These are phyloP conservation scores for Chymomyza procnemis DNA, from an alignment of 2,888 invertebrate genomes.

Conservation along the genomic window DNA sequence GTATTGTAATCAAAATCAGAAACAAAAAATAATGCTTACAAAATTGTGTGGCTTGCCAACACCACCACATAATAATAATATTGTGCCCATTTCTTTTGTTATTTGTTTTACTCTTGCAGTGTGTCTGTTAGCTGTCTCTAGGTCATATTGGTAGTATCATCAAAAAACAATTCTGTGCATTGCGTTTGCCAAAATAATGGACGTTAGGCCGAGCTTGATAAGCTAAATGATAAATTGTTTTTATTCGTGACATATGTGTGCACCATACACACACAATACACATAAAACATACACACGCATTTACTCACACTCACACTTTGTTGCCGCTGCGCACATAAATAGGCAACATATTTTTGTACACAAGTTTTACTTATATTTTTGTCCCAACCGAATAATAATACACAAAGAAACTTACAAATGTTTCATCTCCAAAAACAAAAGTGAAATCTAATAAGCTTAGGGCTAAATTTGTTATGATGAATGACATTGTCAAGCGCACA, in stretches of 20 bases:
- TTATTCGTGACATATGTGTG: slow-evolving; percentile 66
- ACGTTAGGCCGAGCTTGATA: slow-evolving; percentile 68
- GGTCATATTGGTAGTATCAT: slow-evolving; percentile 47
- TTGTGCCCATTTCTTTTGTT: slow-evolving; percentile 7
- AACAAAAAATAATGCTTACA: neutral
- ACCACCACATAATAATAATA: neutral
- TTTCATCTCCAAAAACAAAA: slow-evolving; percentile 56
- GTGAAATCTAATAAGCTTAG: slow-evolving; percentile 69
- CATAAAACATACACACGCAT: slow-evolving; percentile 8
- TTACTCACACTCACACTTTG: neutral
- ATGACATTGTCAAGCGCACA: slow-evolving; percentile 66
- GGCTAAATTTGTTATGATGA: slow-evolving; percentile 72
- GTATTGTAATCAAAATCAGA: neutral
- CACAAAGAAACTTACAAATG: slow-evolving; percentile 57
- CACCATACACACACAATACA: slow-evolving; percentile 12
- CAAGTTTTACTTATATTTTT: slow-evolving; percentile 48
- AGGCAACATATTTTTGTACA: slow-evolving; percentile 36
- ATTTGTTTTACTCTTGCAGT: neutral
- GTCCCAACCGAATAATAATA: slow-evolving; percentile 26
- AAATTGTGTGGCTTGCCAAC: neutral
- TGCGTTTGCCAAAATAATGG: slow-evolving; percentile 67
- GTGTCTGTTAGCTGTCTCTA: slow-evolving; percentile 6
- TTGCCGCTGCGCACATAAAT: slow-evolving; percentile 1
- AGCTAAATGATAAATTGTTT: slow-evolving; percentile 72
- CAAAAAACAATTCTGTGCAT: slow-evolving; percentile 68